Base-by-base conservation (phyloP, 2,797 vertebrate genomes). In the Pygocentrus nattereri region DNA sequence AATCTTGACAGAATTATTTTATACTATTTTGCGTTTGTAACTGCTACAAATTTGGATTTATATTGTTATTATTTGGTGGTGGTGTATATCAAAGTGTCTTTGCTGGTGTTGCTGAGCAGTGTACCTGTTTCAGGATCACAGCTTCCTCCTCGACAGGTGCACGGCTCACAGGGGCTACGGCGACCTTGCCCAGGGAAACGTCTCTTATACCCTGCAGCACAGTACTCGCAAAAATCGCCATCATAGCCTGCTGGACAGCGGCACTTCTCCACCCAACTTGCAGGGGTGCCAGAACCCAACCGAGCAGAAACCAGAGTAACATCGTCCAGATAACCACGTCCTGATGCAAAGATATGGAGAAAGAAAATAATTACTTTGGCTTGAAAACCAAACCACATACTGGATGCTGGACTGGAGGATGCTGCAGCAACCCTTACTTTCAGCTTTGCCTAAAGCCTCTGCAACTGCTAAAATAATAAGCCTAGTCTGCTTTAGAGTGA, bases 121-220 rank as follows among this genome's bases (percentile, higher is more conserved):
- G 91, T 80, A 97, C 96, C 97, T 0, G 95, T 98, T 79, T 96
- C 93, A 0, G 96, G 94, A 77, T 99, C 97, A 10, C 98, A 99
- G 58, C 88, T 91, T 58, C 95, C 96, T 5, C 96, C 95, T 31
- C 87, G 93, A 90, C 98, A 99, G 56, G 27, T 82, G 88, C 98
- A 99, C 0, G 92, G 94, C 69, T 95, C 86, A 2, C 98, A 99
- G 81, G 80, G 6, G 86, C 97, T 90, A 84, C 96, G 95, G 41
- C 94, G 88, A 0, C 96, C 96, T 0, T 85, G 85, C 0, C 71
- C 31, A 0, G 93, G 93, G 1, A 0, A 19, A 0, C 91, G 87
- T 76, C 95, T 95, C 65, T 73, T 95, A 94, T 95, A 98, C 0
- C 96, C 96, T 0, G 89, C 85, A 5, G 95, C 91, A 71, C 98